These are phyloP conservation scores for Sceliomorpha sp. DNA, from an alignment of 2,888 invertebrate species.

Conservation along the genomic window DNA sequence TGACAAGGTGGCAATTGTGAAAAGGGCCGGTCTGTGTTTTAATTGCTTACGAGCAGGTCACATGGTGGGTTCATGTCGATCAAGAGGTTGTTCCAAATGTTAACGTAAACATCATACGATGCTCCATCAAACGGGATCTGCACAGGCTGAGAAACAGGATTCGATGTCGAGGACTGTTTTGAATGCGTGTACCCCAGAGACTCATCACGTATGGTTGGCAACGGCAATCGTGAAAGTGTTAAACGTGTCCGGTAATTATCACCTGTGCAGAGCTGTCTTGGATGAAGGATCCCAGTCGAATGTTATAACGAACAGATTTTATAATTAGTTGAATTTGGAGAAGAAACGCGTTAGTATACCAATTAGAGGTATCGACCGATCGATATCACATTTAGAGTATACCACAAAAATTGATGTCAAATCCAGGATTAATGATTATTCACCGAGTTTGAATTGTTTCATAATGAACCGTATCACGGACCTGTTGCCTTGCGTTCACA, in stretches of 20 bases:
- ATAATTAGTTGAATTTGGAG: slow-evolving; percentile 8
- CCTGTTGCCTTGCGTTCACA: background rate
- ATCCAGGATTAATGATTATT: slow-evolving; percentile 5
- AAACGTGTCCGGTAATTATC: background rate
- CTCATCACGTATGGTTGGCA: slow-evolving; percentile 8
- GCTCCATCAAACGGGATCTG: slow-evolving; percentile 10
- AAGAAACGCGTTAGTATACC: slow-evolving; percentile 8
- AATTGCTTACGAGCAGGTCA: slow-evolving; percentile 25
- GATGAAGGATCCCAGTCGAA: slow-evolving; percentile 28
- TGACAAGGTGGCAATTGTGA: slow-evolving; percentile 21
- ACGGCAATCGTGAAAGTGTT: slow-evolving; percentile 20
- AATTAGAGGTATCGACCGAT: slow-evolving; percentile 13
- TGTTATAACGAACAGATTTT: slow-evolving; percentile 22
- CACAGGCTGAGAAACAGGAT: background rate
- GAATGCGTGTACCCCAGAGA: background rate
- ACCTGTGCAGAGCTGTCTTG: slow-evolving; percentile 23
- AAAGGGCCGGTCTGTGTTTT: slow-evolving; percentile 22
- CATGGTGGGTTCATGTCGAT: slow-evolving; percentile 14
- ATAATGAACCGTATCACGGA: slow-evolving; percentile 7
- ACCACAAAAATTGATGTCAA: too few relatives aligned
- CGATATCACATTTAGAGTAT: background rate
- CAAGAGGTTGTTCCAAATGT: slow-evolving; percentile 24
- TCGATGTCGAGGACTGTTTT: background rate
- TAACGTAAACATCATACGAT: slow-evolving; percentile 22
- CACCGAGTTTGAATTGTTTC: slow-evolving; percentile 7